Percentiles rank a stretch among this genome's conserved stretches.
Conservation (phyloP, 2,113 vertebrate genomes). For the Felis chaus region DNA sequence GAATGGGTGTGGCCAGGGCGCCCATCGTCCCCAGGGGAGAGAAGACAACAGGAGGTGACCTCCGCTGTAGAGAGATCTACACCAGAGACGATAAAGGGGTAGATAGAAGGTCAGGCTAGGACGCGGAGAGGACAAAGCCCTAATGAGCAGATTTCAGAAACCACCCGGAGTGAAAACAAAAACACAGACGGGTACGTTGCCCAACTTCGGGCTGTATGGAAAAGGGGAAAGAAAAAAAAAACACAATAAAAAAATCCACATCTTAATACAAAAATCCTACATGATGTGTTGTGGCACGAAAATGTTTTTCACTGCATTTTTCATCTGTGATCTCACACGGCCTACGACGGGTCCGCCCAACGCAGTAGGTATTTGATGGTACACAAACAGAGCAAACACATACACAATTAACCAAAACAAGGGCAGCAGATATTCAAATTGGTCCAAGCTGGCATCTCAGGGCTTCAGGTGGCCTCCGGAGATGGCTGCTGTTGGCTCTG, state of each 20-base stretch:
- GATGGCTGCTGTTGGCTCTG: neutral
- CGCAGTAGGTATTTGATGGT: conserved; percentile 88
- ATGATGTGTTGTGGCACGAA: conserved; percentile 96
- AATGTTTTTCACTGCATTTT: conserved; percentile 98
- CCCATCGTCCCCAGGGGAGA: neutral
- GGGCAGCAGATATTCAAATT: conserved; percentile 84
- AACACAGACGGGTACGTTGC: conserved; percentile 72
- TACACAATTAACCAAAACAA: conserved; percentile 82
- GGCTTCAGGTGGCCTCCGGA: conserved; percentile 74
- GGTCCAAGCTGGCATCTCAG: conserved; percentile 77
- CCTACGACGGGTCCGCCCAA: conserved; percentile 92
- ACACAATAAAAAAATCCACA: conserved; percentile 85
- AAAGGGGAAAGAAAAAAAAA: conserved; percentile 10
- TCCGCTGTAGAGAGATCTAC: neutral
- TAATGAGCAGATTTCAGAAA: conserved; percentile 77
- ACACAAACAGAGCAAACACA: conserved; percentile 86
- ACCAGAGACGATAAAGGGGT: neutral
- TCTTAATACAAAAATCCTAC: conserved; percentile 93
- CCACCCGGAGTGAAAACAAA: conserved; percentile 70
- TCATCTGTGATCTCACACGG: conserved; percentile 93
- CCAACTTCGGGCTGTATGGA: conserved; percentile 70
- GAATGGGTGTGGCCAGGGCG: neutral
- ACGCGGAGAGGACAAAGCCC: conserved; percentile 24
- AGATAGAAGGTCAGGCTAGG: neutral
- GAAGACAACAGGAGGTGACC: neutral